Percentiles rank a stretch among this genome's conserved stretches.
phyloP scores from a whole-genome alignment of 2,888 invertebrate genomes.

The Malthinus seriepunctatus region DNA sequence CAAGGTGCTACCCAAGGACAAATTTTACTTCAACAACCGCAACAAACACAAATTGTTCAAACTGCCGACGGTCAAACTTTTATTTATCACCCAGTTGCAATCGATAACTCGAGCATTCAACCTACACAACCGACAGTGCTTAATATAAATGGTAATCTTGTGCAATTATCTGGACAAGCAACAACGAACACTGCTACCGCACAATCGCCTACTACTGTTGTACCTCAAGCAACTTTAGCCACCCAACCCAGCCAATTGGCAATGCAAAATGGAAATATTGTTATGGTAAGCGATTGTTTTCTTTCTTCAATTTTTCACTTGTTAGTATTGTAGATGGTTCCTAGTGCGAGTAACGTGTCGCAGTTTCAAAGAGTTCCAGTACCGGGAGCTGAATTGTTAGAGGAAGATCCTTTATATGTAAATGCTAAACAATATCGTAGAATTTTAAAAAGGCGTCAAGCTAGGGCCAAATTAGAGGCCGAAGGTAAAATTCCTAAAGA shows the following conservation, averaged over 20 bases:
- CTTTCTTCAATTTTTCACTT: conserved; percentile 23
- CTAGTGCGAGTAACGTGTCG: conserved; percentile 55
- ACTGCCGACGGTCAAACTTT: conserved; percentile 92
- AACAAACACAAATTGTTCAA: conserved; percentile 82
- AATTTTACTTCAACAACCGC: conserved; percentile 65
- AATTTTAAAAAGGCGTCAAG: conserved; percentile 92
- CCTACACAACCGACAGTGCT: conserved; percentile 70
- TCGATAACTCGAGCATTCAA: conserved; percentile 60
- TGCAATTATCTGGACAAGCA: conserved; percentile 62
- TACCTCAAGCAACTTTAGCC: conserved; percentile 50
- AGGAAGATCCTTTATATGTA: conserved; percentile 96
- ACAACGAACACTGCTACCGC: conserved; percentile 45
- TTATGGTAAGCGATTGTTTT: conserved; percentile 75
- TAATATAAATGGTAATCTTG: conserved; percentile 77
- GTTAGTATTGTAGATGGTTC: conserved; percentile 58
- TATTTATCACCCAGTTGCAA: conserved; percentile 78
- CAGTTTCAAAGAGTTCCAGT: conserved; percentile 65
- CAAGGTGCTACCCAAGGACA: conserved; percentile 61
- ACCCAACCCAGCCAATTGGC: conserved; percentile 60
- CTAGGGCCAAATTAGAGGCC: conserved; percentile 92
- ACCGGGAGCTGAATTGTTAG: conserved; percentile 67
- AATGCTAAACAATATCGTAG: conserved; percentile 98
- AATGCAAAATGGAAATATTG: conserved; percentile 72
- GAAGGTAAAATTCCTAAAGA: conserved; percentile 96
- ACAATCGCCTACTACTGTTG: conserved; percentile 52